Conservation (phyloP, 2,113 vertebrate species). For the Collichthys lucidus region DNA sequence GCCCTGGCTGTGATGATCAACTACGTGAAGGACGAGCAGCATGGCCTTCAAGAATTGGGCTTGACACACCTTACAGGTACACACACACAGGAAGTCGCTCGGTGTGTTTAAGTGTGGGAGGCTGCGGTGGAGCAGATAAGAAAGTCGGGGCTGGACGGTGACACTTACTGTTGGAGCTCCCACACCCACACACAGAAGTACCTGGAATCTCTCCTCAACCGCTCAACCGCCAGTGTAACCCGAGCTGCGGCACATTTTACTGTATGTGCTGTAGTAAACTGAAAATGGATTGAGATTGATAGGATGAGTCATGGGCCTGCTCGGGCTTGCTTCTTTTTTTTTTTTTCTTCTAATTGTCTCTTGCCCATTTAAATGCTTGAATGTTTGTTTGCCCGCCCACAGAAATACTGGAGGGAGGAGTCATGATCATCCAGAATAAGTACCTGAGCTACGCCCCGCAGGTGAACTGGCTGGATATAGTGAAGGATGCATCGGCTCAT, state of each 20-base stretch:
- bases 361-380: constrained; percentile 47
- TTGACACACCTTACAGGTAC: constrained; percentile 92
- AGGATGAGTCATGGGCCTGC: constrained; percentile 66
- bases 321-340: constrained; percentile 34
- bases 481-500: constrained; percentile 81
- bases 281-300: constrained; percentile 3
- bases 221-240: constrained; percentile 73
- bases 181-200: constrained; percentile 64
- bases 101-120: constrained; percentile 57
- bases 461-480: constrained; percentile 91
- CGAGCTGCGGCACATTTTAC: constrained; percentile 37
- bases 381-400: constrained; percentile 59
- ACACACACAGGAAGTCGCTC: constrained; percentile 8
- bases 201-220: constrained; percentile 63
- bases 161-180: constrained; percentile 50
- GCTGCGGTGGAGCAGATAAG: constrained; percentile 35
- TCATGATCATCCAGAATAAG: constrained; percentile 90
- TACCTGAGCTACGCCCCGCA: constrained; percentile 88
- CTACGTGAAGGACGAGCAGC: constrained; percentile 88
- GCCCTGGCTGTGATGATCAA: constrained; percentile 92
- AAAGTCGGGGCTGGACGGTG: constrained; percentile 19
- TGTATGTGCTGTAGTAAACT: constrained; percentile 55
- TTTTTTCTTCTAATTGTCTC: constrained; percentile 26
- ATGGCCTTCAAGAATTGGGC: constrained; percentile 88
- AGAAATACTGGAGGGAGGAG: constrained; percentile 93